Evolutionary conservation across 92 coral and sea anemone species (phyloP).

Genomic region (Montipora capitata): DNA sequence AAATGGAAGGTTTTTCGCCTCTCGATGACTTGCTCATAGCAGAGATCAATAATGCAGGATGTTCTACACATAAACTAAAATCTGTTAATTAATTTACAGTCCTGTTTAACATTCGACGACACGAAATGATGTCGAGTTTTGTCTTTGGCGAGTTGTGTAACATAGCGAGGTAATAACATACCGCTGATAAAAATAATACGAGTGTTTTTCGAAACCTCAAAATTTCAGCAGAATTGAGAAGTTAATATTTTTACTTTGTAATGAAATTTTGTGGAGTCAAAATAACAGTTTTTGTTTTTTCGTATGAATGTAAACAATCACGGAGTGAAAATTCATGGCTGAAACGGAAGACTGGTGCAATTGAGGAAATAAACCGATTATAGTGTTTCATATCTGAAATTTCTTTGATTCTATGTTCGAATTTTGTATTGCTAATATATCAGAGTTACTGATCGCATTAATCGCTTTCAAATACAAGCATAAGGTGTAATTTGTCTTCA

Average conservation of each 20-base stretch:
- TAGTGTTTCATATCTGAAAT: neutral
- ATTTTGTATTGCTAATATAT: neutral
- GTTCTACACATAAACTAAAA: constrained; percentile 20
- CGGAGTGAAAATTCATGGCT: neutral
- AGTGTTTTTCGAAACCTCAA: neutral
- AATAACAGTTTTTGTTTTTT: no score
- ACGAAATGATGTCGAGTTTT: no score
- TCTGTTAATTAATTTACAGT: neutral
- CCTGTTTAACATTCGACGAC: constrained; percentile 14
- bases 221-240: neutral
- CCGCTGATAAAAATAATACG: neutral
- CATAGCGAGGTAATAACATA: no score
- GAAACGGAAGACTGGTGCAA: neutral
- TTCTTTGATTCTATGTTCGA: neutral
- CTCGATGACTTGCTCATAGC: neutral
- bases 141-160: no score
- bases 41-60: neutral
- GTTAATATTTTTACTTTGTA: neutral
- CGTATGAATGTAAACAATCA: constrained; percentile 9
- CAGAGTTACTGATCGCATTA: no score
- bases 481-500: no score
- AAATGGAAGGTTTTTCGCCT: neutral
- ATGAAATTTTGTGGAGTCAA: neutral
- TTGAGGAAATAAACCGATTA: neutral
- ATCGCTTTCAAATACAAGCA: neutral